phyloP scores from a whole-genome alignment of 2,113 vertebrate genomes.

The Craseonycteris thonglongyai region DNA sequence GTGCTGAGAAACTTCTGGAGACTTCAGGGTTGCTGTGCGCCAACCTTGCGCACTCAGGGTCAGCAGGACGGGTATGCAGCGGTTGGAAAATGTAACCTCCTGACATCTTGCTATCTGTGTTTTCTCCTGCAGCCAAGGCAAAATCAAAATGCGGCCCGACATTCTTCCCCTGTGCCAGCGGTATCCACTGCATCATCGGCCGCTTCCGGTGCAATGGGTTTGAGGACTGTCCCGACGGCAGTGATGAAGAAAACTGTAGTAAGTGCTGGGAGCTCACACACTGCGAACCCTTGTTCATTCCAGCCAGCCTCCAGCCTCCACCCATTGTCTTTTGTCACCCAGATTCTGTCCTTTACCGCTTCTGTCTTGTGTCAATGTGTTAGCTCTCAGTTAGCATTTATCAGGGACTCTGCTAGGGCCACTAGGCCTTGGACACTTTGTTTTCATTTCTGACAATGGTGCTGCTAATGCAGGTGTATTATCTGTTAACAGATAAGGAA shows the following conservation, averaged over 20 bases:
- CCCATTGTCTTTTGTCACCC: accelerated
- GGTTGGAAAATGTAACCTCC: neutral
- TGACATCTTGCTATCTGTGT: neutral
- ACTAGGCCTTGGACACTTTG: accelerated
- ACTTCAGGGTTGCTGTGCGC: neutral
- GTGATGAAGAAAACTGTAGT: constrained; percentile 98
- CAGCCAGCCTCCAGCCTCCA: accelerated
- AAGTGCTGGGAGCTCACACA: constrained; percentile 71
- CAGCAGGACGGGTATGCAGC: accelerated
- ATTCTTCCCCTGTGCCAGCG: constrained; percentile 93
- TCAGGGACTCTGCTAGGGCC: accelerated
- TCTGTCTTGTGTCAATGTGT: neutral
- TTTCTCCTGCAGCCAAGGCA: constrained; percentile 84
- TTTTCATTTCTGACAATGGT: neutral
- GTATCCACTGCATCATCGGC: constrained; percentile 97
- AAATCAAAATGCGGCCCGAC: constrained; percentile 92
- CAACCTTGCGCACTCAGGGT: neutral
- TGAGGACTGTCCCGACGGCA: constrained; percentile 94
- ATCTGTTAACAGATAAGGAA: neutral
- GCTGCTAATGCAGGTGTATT: accelerated
- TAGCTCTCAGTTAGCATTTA: neutral
- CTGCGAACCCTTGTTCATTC: accelerated
- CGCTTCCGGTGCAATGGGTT: constrained; percentile 97
- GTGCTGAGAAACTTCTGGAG: neutral
- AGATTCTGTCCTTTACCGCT: neutral